Percentiles rank a stretch among this genome's conserved stretches.
Conservation (phyloP, 2,797 vertebrate species). For the Dromococcyx pavoninus region DNA sequence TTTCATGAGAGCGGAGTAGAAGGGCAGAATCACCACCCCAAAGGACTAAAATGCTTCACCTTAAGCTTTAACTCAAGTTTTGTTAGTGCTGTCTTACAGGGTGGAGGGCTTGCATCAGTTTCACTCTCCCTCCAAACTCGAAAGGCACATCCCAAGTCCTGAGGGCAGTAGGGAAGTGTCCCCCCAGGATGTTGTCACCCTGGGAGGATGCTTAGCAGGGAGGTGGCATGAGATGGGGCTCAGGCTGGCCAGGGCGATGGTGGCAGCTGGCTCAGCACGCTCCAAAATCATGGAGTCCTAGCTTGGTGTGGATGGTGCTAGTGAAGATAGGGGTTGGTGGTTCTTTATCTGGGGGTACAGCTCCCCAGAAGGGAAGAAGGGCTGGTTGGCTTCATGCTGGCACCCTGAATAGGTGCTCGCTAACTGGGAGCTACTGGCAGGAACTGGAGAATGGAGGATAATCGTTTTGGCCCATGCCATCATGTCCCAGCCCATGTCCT, state of each 20-base stretch:
- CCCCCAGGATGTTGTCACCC: background rate
- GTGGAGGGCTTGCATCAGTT: rapidly evolving
- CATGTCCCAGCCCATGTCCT: rapidly evolving
- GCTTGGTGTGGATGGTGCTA: rapidly evolving
- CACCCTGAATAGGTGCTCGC: background rate
- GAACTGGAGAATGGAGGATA: background rate
- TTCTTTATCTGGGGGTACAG: background rate
- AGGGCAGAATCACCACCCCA: rapidly evolving
- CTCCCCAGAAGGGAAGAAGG: background rate
- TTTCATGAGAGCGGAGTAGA: too few species aligned
- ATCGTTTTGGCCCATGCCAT: rapidly evolving
- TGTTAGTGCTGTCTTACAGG: background rate
- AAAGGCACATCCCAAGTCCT: background rate
- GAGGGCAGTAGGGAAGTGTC: background rate
- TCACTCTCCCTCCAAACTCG: rapidly evolving
- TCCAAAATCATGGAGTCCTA: background rate
- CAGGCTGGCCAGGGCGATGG: background rate
- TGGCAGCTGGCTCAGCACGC: background rate
- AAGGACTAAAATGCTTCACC: rapidly evolving
- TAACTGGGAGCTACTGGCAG: background rate
- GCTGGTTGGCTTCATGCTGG: background rate
- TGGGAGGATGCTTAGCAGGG: rapidly evolving
- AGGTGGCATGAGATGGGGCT: background rate
- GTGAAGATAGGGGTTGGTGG: background rate
- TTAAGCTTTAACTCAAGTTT: background rate